Evolutionary conservation across 1,140 invertebrate species (phyloP), one percentile per base, ranked within the genome.

Genomic region (Sesamia nonagrioides): DNA sequence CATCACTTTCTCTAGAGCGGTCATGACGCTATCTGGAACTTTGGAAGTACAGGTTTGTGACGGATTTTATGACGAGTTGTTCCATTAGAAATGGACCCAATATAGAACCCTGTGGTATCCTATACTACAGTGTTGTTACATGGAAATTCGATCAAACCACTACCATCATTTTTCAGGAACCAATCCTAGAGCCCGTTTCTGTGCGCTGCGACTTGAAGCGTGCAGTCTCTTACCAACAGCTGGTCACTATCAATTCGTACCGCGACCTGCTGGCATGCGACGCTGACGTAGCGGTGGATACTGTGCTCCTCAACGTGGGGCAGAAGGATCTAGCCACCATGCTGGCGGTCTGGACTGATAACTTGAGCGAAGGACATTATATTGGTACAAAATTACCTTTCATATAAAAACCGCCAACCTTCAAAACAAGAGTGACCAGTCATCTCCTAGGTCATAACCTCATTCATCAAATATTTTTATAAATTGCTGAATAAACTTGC

Each of bases 171-270:
- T 11, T 89, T 69, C 85, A 97, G 95, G 97, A 98, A 89, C 96
- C 97, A 13, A 97, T 98, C 63, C 86, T 98, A 9, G 97, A 98
- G 84, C 97, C 97, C 3, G 93, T 98, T 11, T 96, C 96, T 77
- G 89, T 98, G 18, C 96, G 97, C 61, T 96, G 97, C 54, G 97
- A 98, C 81, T 91, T 98, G 17, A 98, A 98, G 88, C 94, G 97
- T 95, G 96, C 87, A 87, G 96, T 89, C 35, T 94, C 91, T 81
- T 95, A 93, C 83, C 92, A 92, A 77, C 88, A 88, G 83, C 92
- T 89, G 78, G 42, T 45, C 18, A 21, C 42, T 6, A n/a, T 48
- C 37, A 17, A 27, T 18, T 37, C 50, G 66, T 58, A 58, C 21
- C 66, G 66, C 13, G 66, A 92, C 7, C 84, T 93, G 17, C 79